Conservation (phyloP, 2,113 vertebrate species). For the Vicugna pacos region DNA sequence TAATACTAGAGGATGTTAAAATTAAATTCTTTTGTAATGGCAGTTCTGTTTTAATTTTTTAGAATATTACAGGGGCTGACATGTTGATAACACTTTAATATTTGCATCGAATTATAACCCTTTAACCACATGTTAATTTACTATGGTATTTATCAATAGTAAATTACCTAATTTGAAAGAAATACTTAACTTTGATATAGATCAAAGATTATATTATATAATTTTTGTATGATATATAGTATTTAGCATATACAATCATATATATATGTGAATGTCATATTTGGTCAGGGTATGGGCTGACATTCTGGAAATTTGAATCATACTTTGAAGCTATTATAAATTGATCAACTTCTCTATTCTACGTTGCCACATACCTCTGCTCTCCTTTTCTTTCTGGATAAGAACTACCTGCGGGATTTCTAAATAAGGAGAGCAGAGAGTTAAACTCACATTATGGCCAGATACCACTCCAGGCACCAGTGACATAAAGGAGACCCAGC, state of each 20-base stretch:
- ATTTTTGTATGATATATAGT: neutral
- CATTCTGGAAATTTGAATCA: constrained; percentile 11
- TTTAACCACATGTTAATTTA: constrained; percentile 44
- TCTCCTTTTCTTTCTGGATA: neutral
- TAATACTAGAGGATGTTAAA: constrained; percentile 64
- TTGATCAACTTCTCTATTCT: constrained; percentile 22
- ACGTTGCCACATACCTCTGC: neutral
- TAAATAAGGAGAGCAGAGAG: neutral
- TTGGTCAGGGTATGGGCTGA: neutral
- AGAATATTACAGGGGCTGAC: constrained; percentile 6
- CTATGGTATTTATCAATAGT: neutral
- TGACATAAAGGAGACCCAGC: neutral
- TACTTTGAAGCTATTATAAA: neutral
- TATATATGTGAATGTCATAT: neutral
- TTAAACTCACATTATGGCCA: neutral
- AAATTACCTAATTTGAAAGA: constrained; percentile 24
- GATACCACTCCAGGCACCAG: neutral
- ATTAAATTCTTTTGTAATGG: constrained; percentile 34
- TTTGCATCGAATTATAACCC: constrained; percentile 29
- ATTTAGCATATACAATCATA: neutral
- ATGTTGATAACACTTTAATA: constrained; percentile 56
- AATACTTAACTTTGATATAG: constrained; percentile 18
- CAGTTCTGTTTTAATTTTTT: constrained; percentile 53
- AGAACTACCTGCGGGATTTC: neutral
- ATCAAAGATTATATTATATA: constrained; percentile 3